Evolutionary conservation across 1,140 invertebrate species (phyloP).

Genomic region (Papilio polyxenes): DNA sequence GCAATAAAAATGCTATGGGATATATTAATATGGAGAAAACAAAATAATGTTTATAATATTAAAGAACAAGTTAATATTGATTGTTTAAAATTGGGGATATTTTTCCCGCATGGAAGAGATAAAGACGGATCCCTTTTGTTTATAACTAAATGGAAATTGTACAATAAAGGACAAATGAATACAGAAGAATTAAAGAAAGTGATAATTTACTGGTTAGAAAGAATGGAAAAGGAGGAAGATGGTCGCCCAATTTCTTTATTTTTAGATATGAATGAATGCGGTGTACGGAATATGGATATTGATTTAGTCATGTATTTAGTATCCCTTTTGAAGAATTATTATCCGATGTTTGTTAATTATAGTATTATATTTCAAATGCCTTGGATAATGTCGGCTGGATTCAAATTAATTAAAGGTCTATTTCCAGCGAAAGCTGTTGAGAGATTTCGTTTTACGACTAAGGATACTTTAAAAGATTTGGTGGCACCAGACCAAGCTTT

Average conservation of each 20-base stretch:
- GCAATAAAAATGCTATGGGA: conserved; percentile 57
- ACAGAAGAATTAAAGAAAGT: conserved; percentile 89
- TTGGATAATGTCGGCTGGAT: conserved; percentile 96
- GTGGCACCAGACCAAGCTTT: conserved; percentile 88
- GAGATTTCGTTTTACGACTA: conserved; percentile 93
- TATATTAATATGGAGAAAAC: conserved; percentile 57
- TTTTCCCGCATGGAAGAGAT: conserved; percentile 89
- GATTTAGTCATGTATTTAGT: conserved; percentile 93
- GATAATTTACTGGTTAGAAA: conserved; percentile 88
- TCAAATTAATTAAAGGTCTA: conserved; percentile 95
- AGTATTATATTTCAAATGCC: conserved; percentile 97
- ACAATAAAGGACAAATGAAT: conserved; percentile 87
- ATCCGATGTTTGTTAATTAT: conserved; percentile 94
- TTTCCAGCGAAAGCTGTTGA: conserved; percentile 93
- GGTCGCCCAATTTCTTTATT: conserved; percentile 90
- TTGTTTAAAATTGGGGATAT: conserved; percentile 53
- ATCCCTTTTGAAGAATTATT: conserved; percentile 92
- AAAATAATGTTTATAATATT: conserved; percentile 50
- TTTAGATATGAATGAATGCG: conserved; percentile 94
- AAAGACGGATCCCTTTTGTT: conserved; percentile 89
- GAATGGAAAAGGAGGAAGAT: conserved; percentile 88
- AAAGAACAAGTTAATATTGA: conserved; percentile 49
- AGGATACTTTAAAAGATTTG: conserved; percentile 88
- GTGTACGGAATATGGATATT: conserved; percentile 94
- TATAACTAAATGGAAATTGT: conserved; percentile 88